A percentile compares a stretch with the other conserved stretches of the same genome.
phyloP scores from a whole-genome alignment of 2,113 vertebrate genomes.

The Actenoides hombroni region DNA sequence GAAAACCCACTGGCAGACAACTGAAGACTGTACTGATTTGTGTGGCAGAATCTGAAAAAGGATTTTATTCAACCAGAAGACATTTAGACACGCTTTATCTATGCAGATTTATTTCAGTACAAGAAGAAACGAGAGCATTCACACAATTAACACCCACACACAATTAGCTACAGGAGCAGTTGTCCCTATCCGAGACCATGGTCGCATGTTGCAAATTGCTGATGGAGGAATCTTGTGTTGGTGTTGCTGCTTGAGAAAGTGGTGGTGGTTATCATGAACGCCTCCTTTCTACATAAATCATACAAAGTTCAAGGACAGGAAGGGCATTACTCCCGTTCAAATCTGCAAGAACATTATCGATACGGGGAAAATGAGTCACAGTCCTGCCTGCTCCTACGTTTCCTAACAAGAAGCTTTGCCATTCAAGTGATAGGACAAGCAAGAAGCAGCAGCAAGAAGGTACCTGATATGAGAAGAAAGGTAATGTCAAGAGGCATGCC shows the following conservation, averaged over 20 bases:
- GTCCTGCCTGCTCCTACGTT: background rate
- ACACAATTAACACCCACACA: background rate
- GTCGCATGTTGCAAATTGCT: background rate
- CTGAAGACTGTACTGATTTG: background rate
- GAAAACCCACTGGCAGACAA: background rate
- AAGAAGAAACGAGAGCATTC: background rate
- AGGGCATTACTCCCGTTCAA: background rate
- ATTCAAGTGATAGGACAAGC: background rate
- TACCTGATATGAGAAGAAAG: background rate
- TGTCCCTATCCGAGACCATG: background rate
- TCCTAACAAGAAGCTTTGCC: background rate
- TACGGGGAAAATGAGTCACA: rapidly evolving
- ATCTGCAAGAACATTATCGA: background rate
- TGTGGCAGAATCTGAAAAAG: background rate
- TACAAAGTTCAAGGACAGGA: background rate
- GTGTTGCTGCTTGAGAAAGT: background rate
- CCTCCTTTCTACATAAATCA: background rate
- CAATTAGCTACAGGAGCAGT: background rate
- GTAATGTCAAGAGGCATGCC: background rate
- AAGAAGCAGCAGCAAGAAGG: background rate
- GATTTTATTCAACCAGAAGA: background rate
- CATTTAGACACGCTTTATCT: background rate
- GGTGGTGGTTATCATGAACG: rapidly evolving
- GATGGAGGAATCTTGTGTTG: background rate
- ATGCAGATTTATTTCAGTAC: background rate